A percentile compares a stretch with the other conserved stretches of the same genome.
These are phyloP conservation scores for Galbula dea DNA, from an alignment of 2,113 vertebrate genomes.

Conservation along the genomic window DNA sequence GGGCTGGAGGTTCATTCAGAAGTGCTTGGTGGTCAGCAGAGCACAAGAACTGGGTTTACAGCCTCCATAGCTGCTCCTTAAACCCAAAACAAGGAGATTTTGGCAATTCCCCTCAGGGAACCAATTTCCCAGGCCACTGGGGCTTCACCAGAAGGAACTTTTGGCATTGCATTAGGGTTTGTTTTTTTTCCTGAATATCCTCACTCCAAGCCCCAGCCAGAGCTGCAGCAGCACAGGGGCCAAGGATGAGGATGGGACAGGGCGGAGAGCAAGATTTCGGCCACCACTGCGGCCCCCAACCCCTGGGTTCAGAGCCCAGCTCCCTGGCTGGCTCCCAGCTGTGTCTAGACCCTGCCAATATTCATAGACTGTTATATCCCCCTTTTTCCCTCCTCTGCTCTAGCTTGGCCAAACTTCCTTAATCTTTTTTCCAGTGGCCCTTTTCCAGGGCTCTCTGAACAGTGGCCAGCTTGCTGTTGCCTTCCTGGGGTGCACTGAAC, in stretches of 20 bases:
- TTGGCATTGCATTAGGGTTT: neutral
- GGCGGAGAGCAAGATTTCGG: neutral
- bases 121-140: fast-evolving
- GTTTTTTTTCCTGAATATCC: neutral
- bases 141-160: neutral
- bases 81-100: neutral
- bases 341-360: neutral
- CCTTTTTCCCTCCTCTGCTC: neutral
- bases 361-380: neutral
- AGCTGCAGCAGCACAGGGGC: neutral
- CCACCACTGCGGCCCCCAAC: neutral
- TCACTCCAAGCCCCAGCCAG: fast-evolving
- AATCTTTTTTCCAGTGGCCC: slow-evolving; percentile 37
- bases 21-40: fast-evolving
- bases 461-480: neutral
- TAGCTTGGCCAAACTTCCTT: neutral
- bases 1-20: neutral
- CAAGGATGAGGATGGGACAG: neutral
- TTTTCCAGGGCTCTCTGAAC: neutral
- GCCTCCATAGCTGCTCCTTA: neutral
- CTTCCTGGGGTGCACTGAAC: neutral
- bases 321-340: neutral
- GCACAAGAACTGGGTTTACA: neutral
- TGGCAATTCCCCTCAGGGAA: neutral
- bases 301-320: neutral